phyloP scores from a whole-genome alignment of 1,140 invertebrate genomes.

The Helicoverpa zea region DNA sequence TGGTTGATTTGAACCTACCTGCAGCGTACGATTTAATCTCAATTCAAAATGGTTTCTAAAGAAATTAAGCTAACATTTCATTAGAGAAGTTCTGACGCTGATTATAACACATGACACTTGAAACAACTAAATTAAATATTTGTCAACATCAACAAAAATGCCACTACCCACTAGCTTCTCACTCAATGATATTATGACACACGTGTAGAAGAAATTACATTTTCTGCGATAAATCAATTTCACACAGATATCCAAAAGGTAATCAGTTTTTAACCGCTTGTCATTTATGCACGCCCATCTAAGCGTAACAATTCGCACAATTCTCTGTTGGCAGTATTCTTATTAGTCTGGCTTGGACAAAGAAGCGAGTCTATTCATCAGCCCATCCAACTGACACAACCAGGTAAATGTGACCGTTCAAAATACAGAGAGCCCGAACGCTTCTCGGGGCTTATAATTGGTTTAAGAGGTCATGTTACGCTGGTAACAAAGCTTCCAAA shows the following conservation, averaged over 20 bases:
- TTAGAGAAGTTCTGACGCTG: too few relatives aligned
- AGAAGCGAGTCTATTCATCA: slow-evolving; percentile 53
- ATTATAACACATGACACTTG: not conserved
- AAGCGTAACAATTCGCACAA: slow-evolving; percentile 54
- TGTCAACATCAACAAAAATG: not conserved
- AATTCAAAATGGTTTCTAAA: too few relatives aligned
- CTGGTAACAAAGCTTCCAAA: slow-evolving; percentile 4
- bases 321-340: slow-evolving; percentile 45
- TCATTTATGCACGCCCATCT: slow-evolving; percentile 42
- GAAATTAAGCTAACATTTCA: too few relatives aligned
- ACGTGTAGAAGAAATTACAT: slow-evolving; percentile 1
- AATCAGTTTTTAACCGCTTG: slow-evolving; percentile 6
- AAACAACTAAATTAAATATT: not conserved
- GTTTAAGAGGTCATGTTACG: slow-evolving; percentile 26
- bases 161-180: not conserved
- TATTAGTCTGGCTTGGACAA: slow-evolving; percentile 52
- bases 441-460: slow-evolving; percentile 21
- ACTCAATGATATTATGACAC: not conserved
- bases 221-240: slow-evolving; percentile 11
- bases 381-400: slow-evolving; percentile 48
- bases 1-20: not conserved
- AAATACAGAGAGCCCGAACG: slow-evolving; percentile 16
- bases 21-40: not conserved
- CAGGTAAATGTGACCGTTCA: slow-evolving; percentile 49
- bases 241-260: not conserved